Evolutionary conservation across 2,113 vertebrate species (phyloP), one percentile per base, ranked within the genome.

Genomic region (Salvelinus alpinus): DNA sequence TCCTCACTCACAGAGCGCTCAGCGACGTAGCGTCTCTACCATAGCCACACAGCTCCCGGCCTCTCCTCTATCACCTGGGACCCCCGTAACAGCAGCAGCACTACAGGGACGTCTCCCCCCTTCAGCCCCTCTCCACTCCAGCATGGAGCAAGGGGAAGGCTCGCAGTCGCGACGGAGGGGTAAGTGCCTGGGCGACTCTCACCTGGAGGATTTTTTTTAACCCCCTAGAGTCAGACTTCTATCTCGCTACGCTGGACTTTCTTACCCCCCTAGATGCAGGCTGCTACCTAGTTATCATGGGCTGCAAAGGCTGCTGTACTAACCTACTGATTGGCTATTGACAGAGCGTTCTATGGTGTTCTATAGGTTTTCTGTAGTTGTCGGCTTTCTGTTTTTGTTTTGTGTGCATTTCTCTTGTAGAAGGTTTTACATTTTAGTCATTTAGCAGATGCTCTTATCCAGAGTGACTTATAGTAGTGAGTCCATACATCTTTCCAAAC

Each of bases 71-170:
- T 44, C 31, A 20, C 29, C 47, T 22, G 51, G 25, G 34, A n/a
- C 69, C 59, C 69, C 60, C 65, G n/a, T 72, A 72, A 71, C 65
- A 59, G 71, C 71, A 77, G 73, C 67, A 54, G 48, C 79, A 82
- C 74, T 71, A 44, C 47, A 75, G 80, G 78, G 86, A 90, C 80
- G 54, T 67, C 73, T 79, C 87, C 80, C 76, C 77, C 86, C 78
- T 74, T 5, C 13, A 3, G 69, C 13, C 31, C 68, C 74, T 67
- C 64, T 68, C 31, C 31, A 81, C 83, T 81, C 83, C 51, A 71
- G 66, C 67, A 94, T 94, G 93, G 93, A 94, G 91, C 91, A 81
- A 1, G 91, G 86, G 90, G 88, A 84, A 79, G 81, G 89, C 87
- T 88, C 91, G 64, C 91, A 79, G 70, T 88, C 91, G 60, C 91